Evolutionary conservation across 2,113 vertebrate genomes (phyloP), one percentile per base, ranked within the genome.

Genomic region (Malurus elegans): DNA sequence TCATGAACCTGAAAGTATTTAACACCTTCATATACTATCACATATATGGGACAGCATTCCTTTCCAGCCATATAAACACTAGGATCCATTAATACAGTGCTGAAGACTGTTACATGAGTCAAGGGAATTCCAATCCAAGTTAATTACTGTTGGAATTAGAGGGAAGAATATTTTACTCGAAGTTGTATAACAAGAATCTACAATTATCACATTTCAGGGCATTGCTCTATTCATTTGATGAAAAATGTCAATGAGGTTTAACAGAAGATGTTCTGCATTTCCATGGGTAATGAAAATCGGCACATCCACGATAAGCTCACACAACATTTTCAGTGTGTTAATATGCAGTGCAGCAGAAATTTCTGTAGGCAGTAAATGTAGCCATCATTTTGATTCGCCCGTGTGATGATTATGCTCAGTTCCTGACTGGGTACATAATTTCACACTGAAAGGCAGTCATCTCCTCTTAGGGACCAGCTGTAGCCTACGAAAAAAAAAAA

Each of bases 101-200:
- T 85, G 79, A 92, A 96, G 80, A 96, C 60, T 79, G 69, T 81
- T 93, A 92, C 73, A 78, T 53, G 89, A 96, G 88, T 95, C 95
- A 91, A 50, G 94, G 84, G 94, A 96, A 95, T 97, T 95, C 84
- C 38, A 92, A 91, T 91, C 93, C 60, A 94, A 96, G 79, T 97
- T 96, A 97, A 97, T 97, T 97, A 97, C 84, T 91, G 88, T 76
- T 96, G 61, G 95, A 97, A 97, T 97, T 95, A 94, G 78, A 93
- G 73, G 72, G 86, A 93, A 79, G 70, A 88, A 88, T 92, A 88
- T 90, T 95, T 89, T 91, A 96, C 86, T 83, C 16, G 0, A 93
- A 97, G 88, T 96, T 93, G 86, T 94, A 84, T 66, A 79, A 92
- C 84, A 94, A 86, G 86, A 94, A 86, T 90, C 85, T 69, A 42